These are phyloP conservation scores for Thalassoma bifasciatum DNA, from an alignment of 2,113 vertebrate genomes.

Conservation along the genomic window DNA sequence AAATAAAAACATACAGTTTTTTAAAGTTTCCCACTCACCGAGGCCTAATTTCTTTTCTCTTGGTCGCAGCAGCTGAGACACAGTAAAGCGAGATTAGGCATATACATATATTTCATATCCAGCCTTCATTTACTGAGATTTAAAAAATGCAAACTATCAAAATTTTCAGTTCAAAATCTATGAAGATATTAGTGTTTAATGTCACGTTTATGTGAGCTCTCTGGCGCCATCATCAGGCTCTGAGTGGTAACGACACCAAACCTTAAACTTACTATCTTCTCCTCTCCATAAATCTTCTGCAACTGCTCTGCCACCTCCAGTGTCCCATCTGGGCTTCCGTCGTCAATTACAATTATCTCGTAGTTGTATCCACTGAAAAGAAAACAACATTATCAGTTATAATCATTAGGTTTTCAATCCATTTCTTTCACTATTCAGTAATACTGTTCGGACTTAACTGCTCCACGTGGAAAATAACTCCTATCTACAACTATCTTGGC, in stretches of 20 bases:
- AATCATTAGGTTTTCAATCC: no score
- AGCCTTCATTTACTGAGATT: neutral
- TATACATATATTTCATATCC: neutral
- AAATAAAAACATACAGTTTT: neutral
- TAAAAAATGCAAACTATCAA: neutral
- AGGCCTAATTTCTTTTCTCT: constrained; percentile 91
- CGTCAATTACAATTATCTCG: constrained; percentile 96
- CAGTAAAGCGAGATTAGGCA: constrained; percentile 5
- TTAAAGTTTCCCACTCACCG: constrained; percentile 81
- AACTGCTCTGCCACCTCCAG: constrained; percentile 89
- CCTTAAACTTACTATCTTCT: constrained; percentile 90
- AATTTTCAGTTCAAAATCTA: no score
- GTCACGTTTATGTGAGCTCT: neutral
- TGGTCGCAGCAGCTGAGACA: constrained; percentile 89
- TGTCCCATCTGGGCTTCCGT: constrained; percentile 97
- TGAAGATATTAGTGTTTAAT: neutral
- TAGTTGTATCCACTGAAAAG: constrained; percentile 87
- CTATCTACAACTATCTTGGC: no score
- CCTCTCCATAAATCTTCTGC: constrained; percentile 92
- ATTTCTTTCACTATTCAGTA: no score
- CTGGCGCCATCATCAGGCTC: no score
- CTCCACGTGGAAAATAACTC: no score
- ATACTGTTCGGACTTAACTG: no score
- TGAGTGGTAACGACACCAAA: neutral
- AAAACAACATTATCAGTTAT: neutral